Conservation (phyloP, 2,113 vertebrate genomes). For the Strigops habroptila region DNA sequence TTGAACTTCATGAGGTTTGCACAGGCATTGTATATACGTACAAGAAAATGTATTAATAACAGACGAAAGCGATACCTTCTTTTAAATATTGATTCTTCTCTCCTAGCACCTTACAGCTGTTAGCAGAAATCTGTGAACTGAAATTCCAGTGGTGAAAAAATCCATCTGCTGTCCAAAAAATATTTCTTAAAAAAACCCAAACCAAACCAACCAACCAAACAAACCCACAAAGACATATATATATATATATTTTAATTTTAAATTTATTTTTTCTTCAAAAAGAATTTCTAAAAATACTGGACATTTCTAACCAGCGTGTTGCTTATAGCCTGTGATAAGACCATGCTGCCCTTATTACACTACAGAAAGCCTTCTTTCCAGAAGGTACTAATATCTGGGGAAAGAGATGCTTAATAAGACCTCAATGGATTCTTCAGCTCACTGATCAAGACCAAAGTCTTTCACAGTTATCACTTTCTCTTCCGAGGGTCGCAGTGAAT, state of each 20-base stretch:
- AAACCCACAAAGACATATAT: not conserved
- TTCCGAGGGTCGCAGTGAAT: not conserved
- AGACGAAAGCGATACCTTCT: not conserved
- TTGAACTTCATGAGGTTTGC: too few species aligned
- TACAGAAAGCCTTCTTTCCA: not conserved
- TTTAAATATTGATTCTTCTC: not conserved
- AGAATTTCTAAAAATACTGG: not conserved
- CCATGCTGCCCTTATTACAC: not conserved
- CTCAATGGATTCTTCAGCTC: not conserved
- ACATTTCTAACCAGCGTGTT: not conserved
- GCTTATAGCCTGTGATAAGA: not conserved
- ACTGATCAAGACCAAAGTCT: not conserved
- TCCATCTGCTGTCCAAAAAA: not conserved
- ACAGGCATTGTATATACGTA: accelerated
- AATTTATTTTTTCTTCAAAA: not conserved
- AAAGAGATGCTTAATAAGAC: not conserved
- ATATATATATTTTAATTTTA: not conserved
- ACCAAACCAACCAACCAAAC: too few species aligned
- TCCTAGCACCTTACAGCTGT: not conserved
- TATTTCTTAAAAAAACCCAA: not conserved
- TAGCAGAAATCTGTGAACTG: not conserved
- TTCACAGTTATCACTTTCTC: not conserved
- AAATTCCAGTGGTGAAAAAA: not conserved
- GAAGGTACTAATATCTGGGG: not conserved
- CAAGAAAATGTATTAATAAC: not conserved